Percentiles rank a stretch among this genome's conserved stretches.
phyloP scores from a whole-genome alignment of 2,797 vertebrate species.

The Falco concolor region DNA sequence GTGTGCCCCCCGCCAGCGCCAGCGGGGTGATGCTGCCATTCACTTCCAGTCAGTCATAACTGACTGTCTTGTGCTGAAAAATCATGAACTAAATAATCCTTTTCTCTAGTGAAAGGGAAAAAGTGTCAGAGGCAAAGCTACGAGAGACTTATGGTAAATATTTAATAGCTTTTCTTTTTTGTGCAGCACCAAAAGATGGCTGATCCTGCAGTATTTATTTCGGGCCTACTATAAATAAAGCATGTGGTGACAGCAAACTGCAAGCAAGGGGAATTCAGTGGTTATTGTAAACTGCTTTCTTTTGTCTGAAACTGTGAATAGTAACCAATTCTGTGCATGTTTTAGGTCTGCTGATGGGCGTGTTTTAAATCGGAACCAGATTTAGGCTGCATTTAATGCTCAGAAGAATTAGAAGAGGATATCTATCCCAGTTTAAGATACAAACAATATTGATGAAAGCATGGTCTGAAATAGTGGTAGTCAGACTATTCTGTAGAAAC shows the following conservation, averaged over 20 bases:
- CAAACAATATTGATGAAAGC: neutral
- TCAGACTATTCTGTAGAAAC: neutral
- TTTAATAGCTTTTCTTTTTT: slow-evolving; percentile 31
- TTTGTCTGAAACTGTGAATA: slow-evolving; percentile 27
- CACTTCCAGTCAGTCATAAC: neutral
- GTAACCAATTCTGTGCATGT: neutral
- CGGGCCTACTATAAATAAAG: slow-evolving; percentile 49
- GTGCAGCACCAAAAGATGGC: slow-evolving; percentile 9
- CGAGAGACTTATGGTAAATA: neutral
- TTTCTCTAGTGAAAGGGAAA: neutral
- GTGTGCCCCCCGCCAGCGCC: too few relatives aligned
- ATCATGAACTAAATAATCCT: neutral
- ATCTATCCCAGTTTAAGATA: neutral
- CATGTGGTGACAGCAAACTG: slow-evolving; percentile 25
- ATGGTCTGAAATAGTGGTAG: neutral
- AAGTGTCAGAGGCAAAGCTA: neutral
- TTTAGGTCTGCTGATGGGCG: neutral
- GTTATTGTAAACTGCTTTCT: slow-evolving; percentile 18
- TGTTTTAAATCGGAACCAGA: neutral
- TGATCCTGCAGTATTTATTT: slow-evolving; percentile 53
- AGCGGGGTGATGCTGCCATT: neutral
- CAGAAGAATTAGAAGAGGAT: neutral
- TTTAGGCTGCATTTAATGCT: neutral
- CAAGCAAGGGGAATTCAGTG: neutral
- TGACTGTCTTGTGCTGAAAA: neutral